Base-by-base conservation (phyloP, 2,797 vertebrate species). In the Pampus argenteus region DNA sequence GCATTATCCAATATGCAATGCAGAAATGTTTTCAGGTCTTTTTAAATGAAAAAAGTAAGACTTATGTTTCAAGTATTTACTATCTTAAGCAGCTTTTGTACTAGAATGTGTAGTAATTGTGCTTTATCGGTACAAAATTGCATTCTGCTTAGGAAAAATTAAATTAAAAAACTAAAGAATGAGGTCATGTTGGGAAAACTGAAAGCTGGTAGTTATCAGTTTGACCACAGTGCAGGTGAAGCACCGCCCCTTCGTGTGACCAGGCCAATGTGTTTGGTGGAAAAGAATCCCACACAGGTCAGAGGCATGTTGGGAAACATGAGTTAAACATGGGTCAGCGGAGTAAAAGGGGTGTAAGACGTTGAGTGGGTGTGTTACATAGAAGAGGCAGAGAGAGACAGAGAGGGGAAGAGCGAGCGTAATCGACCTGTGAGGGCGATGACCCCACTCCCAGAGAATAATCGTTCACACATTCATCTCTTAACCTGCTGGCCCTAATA, bases 391-490 rank as follows among this genome's bases (percentile, higher is more conserved):
- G 52, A 62, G 38, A 4, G 44, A 40, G 58, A 74, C 22, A 66
- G 23, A 55, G 10, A 62, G 47, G 56, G 29, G 15, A 47, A 56
- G 62, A 59, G 58, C 0, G 5, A n/a, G 64, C 34, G 42, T 51
- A 66, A 77, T 78, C 52, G 76, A 86, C 84, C 71, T 81, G 59
- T 7, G 44, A 84, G 88, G 87, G 77, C 61, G 45, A 36, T 55
- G 84, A 92, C 91, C 91, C 81, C 90, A 89, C 89, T 93, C 87
- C 78, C 66, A 10, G 54, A 74, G 81, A 91, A 92, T 85, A 90
- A 89, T 90, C 78, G 57, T 91, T 93, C 86, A 89, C 92, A 93
- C 90, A 66, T 93, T 92, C 86, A 92, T 91, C 92, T 93, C 91
- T 90, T 87, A 86, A 88, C 90, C 85, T 38, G 44, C 26, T 73